Conservation (phyloP, 2,797 vertebrate species). For the Tragelaphus oryx region DNA sequence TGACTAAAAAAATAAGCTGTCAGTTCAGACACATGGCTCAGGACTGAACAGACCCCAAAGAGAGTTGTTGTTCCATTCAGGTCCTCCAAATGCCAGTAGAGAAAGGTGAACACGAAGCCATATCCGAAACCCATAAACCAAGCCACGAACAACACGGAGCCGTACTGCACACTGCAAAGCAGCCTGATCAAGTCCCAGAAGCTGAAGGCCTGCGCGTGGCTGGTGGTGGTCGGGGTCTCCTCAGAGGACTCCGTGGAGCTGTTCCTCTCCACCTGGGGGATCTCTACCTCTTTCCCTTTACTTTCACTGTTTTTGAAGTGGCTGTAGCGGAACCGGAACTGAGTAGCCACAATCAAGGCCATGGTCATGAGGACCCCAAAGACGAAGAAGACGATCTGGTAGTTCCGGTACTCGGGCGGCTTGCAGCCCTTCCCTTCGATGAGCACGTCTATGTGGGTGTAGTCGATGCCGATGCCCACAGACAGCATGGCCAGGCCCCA, state of each 20-base stretch:
- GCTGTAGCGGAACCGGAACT: slow-evolving; percentile 90
- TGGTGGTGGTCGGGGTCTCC: slow-evolving; percentile 74
- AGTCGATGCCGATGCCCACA: slow-evolving; percentile 96
- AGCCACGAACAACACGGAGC: slow-evolving; percentile 95
- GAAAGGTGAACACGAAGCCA: slow-evolving; percentile 97
- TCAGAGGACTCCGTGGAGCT: slow-evolving; percentile 73
- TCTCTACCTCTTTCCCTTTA: slow-evolving; percentile 79
- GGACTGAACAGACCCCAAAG: slow-evolving; percentile 95
- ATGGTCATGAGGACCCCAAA: slow-evolving; percentile 95
- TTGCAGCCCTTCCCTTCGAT: slow-evolving; percentile 87
- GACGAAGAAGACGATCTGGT: slow-evolving; percentile 94
- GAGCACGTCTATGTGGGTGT: slow-evolving; percentile 83
- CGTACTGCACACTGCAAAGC: slow-evolving; percentile 93
- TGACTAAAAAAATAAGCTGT: slow-evolving; percentile 97
- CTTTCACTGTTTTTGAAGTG: slow-evolving; percentile 77
- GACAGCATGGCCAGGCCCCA: slow-evolving; percentile 97
- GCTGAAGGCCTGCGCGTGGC: slow-evolving; percentile 74
- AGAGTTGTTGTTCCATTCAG: slow-evolving; percentile 94
- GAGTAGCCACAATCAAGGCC: slow-evolving; percentile 91
- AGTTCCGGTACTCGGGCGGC: slow-evolving; percentile 91
- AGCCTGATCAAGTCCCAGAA: slow-evolving; percentile 88
- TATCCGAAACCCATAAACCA: slow-evolving; percentile 99
- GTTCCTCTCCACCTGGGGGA: slow-evolving; percentile 78
- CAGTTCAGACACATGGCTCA: slow-evolving; percentile 95
- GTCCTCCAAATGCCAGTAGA: slow-evolving; percentile 98